Evolutionary conservation across 1,140 invertebrate species (phyloP), one percentile per base, ranked within the genome.

Genomic region (Camponotus floridanus): DNA sequence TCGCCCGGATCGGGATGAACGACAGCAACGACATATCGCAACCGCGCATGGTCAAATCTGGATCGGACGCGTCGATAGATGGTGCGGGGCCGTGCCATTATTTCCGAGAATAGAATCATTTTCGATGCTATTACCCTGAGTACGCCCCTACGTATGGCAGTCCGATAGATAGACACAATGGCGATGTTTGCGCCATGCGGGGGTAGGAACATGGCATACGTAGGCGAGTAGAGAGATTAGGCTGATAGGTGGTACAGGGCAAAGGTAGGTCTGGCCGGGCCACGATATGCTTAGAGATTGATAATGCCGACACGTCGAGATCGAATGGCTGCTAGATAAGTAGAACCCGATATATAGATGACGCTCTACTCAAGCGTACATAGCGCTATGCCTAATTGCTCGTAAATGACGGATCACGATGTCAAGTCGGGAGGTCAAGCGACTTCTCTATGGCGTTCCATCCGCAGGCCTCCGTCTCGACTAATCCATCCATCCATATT

Each of bases 241-340:
- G 31, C 88, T 89, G 91, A 91, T 91, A 89, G 88, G 86, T 86
- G 86, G 59, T 70, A 83, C 84, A 86, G 89, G 74, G 39, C 84
- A 86, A 88, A 71, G 39, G 33, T 48, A 57, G 88, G 87, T 87
- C 91, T 92, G 92, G 71, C 67, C 55, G n/a, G 74, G 88, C 83
- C 76, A 91, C 86, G 92, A 93, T 93, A 93, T 93, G 92, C 88
- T 91, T 91, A 89, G 83, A 88, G 91, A 91, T 92, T 92, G 91
- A 93, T 92, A 93, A 92, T 91, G 81, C 87, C 65, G 61, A 70
- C 55, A 76, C 48, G 76, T 81, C 73, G 76, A 78, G 81, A 85
- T 91, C 81, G 87, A 88, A 89, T 64, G 39, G 74, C 86, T 84
- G 70, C 76, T 78, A 87, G 87, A 91, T 91, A 91, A 91, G 90